Conservation (phyloP, 2,888 invertebrate genomes). For the Patella ulyssiponensis region DNA sequence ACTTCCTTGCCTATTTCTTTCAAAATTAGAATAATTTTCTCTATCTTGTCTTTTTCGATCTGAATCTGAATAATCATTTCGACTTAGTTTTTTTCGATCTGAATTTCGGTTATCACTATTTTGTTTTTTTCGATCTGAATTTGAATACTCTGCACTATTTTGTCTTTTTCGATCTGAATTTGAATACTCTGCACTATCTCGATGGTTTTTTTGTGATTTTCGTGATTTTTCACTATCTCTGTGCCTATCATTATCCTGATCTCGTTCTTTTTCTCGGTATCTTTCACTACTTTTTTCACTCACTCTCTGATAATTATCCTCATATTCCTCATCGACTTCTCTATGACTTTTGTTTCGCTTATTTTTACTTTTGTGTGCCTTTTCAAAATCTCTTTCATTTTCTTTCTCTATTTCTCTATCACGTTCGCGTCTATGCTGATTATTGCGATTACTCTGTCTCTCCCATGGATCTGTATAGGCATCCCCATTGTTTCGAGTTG, state of each 20-base stretch:
- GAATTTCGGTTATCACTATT: slow-evolving; percentile 9
- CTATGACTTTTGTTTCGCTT: slow-evolving; percentile 19
- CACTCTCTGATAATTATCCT: slow-evolving; percentile 28
- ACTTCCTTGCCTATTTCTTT: slow-evolving; percentile 15
- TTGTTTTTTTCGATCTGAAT: slow-evolving; percentile 11
- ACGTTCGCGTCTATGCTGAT: slow-evolving; percentile 20
- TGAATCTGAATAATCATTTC: slow-evolving; percentile 15
- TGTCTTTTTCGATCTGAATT: slow-evolving; percentile 11
- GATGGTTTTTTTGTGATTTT: background rate
- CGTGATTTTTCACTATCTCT: background rate
- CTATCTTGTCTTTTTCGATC: slow-evolving; percentile 10
- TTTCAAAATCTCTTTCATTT: slow-evolving; percentile 13
- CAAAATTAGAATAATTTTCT: slow-evolving; percentile 5
- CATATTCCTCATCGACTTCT: slow-evolving; percentile 27
- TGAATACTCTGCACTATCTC: slow-evolving; percentile 11
- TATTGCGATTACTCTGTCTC: slow-evolving; percentile 20
- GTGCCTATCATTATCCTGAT: background rate
- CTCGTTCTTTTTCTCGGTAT: slow-evolving; percentile 26
- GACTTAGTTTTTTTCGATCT: slow-evolving; percentile 15
- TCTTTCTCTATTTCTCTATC: slow-evolving; percentile 8
- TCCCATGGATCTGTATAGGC: slow-evolving; percentile 24
- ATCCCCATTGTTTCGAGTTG: slow-evolving; percentile 17
- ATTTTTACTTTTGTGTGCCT: slow-evolving; percentile 15
- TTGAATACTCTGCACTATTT: slow-evolving; percentile 9
- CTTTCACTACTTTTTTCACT: slow-evolving; percentile 34